Evolutionary conservation across 1,140 invertebrate genomes (phyloP).

Genomic region (Camponotus vicinus): DNA sequence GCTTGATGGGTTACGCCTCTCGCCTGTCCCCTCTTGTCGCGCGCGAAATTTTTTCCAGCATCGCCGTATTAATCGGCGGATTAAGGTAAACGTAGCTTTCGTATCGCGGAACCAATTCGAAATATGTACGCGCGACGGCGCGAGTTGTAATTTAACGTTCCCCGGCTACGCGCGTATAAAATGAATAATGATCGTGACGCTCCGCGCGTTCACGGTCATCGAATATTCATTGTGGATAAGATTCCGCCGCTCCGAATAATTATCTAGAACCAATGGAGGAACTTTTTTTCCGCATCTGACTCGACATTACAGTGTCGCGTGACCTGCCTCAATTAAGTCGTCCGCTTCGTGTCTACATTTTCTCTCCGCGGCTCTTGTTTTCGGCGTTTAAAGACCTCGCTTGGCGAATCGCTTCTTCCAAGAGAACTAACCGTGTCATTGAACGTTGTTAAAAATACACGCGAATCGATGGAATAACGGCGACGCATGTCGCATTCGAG

Average conservation of each 20-base stretch:
- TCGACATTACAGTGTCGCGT: constrained; percentile 41
- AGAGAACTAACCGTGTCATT: constrained; percentile 35
- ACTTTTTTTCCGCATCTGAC: constrained; percentile 27
- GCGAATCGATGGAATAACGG: background rate
- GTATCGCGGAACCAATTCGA: constrained; percentile 34
- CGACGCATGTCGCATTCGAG: constrained; percentile 17
- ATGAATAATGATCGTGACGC: constrained; percentile 50
- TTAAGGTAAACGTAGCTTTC: constrained; percentile 32
- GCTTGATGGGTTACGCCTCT: constrained; percentile 51
- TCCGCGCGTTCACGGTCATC: constrained; percentile 14
- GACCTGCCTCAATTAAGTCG: constrained; percentile 54
- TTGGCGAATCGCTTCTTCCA: background rate
- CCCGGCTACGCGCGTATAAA: background rate
- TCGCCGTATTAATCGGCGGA: background rate
- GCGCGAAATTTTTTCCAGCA: constrained; percentile 2
- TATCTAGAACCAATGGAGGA: constrained; percentile 20
- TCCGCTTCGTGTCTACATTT: constrained; percentile 38
- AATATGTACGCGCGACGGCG: constrained; percentile 30
- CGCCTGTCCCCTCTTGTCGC: background rate
- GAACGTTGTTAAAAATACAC: constrained; percentile 32
- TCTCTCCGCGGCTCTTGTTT: constrained; percentile 30
- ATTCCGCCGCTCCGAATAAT: constrained; percentile 51
- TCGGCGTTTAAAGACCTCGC: constrained; percentile 41
- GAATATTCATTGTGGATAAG: constrained; percentile 52
- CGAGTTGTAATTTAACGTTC: background rate